Base-by-base conservation (phyloP, 2,888 invertebrate species). In the Lasius platythorax region DNA sequence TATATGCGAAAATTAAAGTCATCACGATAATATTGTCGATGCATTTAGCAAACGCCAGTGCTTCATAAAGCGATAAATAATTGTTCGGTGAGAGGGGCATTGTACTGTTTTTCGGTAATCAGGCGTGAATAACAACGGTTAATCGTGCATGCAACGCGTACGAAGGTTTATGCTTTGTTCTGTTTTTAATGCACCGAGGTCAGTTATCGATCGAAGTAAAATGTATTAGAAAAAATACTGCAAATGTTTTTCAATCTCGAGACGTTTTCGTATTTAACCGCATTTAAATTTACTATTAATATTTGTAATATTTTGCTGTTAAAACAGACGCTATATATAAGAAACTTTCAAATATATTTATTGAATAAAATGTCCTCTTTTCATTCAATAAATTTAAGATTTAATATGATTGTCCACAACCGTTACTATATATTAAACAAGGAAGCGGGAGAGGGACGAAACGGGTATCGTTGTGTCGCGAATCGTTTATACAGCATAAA, bases 51-150 rank as follows among this genome's bases (percentile, higher is more conserved):
- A 79, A 81, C 79, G 33, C 33, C 72, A 72, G n/a, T 61, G 79
- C 33, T 73, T 73, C 58, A 73, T 81, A 73, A 81, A 81, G 79
- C 73, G 58, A 81, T 81, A 73, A 81, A 73, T 81, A 81, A 81
- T 81, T 81, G 73, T 37, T 72, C 79, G 73, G 23, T 81, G 79
- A 61, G 61, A 46, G 40, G 58, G 33, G 33, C 30, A 37, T 61
- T 46, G 58, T 37, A 28, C 73, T 81, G 73, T 81, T 81, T 81
- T 81, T 81, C 12, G 73, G 73, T 81, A 81, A 81, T 81, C 79
- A 61, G 46, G 61, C 79, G 73, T 81, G 46, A 81, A 73, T 61
- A 81, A 81, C 61, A 61, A 61, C 12, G 46, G 33, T 40, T 81
- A 81, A 81, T 81, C 73, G 73, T 46, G 79, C 46, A 28, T 81